Evolutionary conservation across 2,113 vertebrate species (phyloP).

Genomic region (Pycnonotus jocosus): DNA sequence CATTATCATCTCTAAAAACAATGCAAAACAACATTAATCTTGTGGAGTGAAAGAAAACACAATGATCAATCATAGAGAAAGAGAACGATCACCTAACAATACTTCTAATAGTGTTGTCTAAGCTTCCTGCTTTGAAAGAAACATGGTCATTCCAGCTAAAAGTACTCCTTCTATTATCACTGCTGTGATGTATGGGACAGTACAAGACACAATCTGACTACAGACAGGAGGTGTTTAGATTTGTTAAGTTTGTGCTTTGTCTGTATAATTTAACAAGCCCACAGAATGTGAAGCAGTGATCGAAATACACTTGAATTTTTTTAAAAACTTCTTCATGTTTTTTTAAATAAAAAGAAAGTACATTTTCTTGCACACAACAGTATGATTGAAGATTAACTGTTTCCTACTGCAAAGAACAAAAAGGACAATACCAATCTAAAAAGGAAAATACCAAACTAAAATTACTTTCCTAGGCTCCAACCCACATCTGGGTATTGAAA

Average conservation of each 20-base stretch:
- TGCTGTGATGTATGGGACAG: neutral
- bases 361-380: neutral
- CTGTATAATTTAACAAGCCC: constrained; percentile 20
- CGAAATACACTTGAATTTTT: neutral
- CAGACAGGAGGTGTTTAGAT: neutral
- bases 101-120: constrained; percentile 56
- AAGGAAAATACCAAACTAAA: neutral
- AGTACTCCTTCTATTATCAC: constrained; percentile 9
- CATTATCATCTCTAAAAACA: constrained; percentile 56
- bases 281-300: neutral
- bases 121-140: constrained; percentile 32
- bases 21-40: constrained; percentile 67
- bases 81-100: constrained; percentile 53
- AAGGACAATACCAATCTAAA: neutral
- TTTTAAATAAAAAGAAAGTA: neutral
- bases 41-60: constrained; percentile 64
- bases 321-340: neutral
- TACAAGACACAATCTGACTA: neutral
- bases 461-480: neutral
- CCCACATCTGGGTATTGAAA: neutral
- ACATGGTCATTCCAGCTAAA: neutral
- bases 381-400: neutral
- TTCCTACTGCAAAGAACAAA: neutral
- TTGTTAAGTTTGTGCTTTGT: neutral
- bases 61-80: constrained; percentile 68